A percentile compares a stretch with the other conserved stretches of the same genome.
These are phyloP conservation scores for Lepas anatifera DNA, from an alignment of 2,888 invertebrate genomes.

Conservation along the genomic window DNA sequence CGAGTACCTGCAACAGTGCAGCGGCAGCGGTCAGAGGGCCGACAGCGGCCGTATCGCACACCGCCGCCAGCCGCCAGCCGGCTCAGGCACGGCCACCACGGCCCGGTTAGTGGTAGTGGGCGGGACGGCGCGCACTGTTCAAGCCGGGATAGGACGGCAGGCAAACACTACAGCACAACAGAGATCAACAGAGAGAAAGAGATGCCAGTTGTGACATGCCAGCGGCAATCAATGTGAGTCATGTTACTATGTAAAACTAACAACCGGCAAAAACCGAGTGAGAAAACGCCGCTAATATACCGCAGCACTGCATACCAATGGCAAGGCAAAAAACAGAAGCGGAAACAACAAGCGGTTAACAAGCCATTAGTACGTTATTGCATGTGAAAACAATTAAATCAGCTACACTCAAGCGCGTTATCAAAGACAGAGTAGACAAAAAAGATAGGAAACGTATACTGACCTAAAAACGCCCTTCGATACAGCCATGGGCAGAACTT, in stretches of 20 bases:
- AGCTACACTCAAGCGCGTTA: background rate
- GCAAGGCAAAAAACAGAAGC: background rate
- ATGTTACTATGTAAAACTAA: too few relatives aligned
- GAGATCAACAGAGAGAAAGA: background rate
- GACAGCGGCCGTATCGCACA: conserved; percentile 12
- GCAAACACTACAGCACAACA: background rate
- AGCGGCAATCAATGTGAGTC: too few relatives aligned
- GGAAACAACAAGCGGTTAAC: background rate
- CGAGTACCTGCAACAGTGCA: conserved; percentile 49
- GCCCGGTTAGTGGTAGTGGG: conserved; percentile 11
- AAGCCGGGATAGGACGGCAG: too few relatives aligned
- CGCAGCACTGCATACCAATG: too few relatives aligned
- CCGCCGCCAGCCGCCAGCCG: conserved; percentile 9
- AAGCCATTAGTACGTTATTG: background rate
- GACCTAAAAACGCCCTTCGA: conserved; percentile 14
- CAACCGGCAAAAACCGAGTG: too few relatives aligned
- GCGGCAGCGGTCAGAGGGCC: conserved; percentile 14
- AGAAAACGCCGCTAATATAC: too few relatives aligned
- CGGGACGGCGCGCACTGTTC: background rate
- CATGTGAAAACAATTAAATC: background rate
- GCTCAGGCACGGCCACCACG: conserved; percentile 14
- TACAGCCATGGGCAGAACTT: conserved; percentile 12
- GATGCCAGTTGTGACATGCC: too few relatives aligned
- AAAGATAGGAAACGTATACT: conserved; percentile 3
- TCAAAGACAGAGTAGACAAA: background rate